phyloP scores from a whole-genome alignment of 2,113 vertebrate genomes.

The Aphelocoma coerulescens region DNA sequence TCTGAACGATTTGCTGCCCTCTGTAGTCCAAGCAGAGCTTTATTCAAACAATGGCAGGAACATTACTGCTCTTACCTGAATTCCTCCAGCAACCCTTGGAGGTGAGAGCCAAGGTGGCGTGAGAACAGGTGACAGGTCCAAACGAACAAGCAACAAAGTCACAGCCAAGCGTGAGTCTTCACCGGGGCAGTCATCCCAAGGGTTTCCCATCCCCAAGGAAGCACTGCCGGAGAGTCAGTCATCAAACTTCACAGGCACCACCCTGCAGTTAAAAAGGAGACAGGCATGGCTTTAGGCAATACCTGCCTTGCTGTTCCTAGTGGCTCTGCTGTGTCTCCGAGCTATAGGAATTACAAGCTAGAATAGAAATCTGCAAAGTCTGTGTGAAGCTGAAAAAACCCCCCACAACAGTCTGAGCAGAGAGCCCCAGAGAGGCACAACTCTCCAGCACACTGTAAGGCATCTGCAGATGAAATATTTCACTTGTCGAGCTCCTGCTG shows the following conservation, averaged over 20 bases:
- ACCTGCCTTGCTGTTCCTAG: not conserved
- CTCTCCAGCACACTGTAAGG: not conserved
- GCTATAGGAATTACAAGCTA: not conserved
- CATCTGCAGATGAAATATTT: not conserved
- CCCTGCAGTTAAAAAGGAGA: not conserved
- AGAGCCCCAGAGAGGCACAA: not conserved
- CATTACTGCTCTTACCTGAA: not conserved
- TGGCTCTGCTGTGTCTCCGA: not conserved
- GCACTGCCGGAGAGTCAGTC: accelerated
- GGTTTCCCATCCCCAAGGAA: not conserved
- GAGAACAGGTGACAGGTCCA: not conserved
- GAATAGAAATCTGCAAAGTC: not conserved
- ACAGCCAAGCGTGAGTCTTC: accelerated
- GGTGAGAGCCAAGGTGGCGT: accelerated
- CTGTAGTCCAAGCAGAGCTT: not conserved
- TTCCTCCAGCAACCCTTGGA: not conserved
- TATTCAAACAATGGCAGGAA: not conserved
- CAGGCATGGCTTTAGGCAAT: not conserved
- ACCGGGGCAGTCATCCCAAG: not conserved
- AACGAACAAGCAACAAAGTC: not conserved
- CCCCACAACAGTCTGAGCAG: not conserved
- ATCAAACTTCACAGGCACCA: not conserved
- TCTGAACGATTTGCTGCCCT: conserved; percentile 22
- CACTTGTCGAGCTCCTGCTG: not conserved
- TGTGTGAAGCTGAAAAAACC: not conserved